Conservation (phyloP, 2,797 vertebrate genomes). For the Cottoperca gobio region DNA sequence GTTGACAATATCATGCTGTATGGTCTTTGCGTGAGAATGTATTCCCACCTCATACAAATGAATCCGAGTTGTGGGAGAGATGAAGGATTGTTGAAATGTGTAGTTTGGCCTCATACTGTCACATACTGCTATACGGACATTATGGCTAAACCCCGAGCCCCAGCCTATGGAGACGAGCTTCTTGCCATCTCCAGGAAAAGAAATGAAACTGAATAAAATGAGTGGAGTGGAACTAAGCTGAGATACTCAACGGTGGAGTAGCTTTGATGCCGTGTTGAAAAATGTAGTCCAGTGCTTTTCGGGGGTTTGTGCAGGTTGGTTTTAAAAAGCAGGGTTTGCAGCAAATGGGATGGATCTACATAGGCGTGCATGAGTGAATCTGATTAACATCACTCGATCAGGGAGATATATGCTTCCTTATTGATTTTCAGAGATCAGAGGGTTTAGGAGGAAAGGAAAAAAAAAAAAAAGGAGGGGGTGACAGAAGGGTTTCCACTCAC, state of each 20-base stretch:
- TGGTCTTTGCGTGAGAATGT: slow-evolving; percentile 30
- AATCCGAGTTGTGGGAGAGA: slow-evolving; percentile 30
- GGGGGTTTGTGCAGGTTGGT: slow-evolving; percentile 5
- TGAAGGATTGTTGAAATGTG: slow-evolving; percentile 28
- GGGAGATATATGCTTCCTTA: background rate
- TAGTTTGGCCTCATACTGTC: slow-evolving; percentile 67
- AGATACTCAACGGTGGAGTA: slow-evolving; percentile 1
- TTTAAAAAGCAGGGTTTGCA: slow-evolving; percentile 10
- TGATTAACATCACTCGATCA: slow-evolving; percentile 20
- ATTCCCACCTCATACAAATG: slow-evolving; percentile 45
- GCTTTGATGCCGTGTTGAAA: slow-evolving; percentile 27
- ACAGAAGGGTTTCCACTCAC: background rate
- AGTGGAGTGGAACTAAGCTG: slow-evolving; percentile 22
- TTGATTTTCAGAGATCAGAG: slow-evolving; percentile 23
- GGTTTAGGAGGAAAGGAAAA: background rate
- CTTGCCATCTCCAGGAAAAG: slow-evolving; percentile 5
- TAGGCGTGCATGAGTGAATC: slow-evolving; percentile 12
- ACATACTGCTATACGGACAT: slow-evolving; percentile 53
- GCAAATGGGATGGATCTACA: background rate
- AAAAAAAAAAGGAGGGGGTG: background rate
- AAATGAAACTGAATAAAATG: slow-evolving; percentile 37
- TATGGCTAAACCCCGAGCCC: slow-evolving; percentile 50
- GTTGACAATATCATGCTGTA: slow-evolving; percentile 37
- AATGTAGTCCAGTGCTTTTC: background rate
- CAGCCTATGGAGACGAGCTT: slow-evolving; percentile 20